Evolutionary conservation across 2,113 vertebrate species (phyloP).

Genomic region (Aspiorhynchus laticeps): DNA sequence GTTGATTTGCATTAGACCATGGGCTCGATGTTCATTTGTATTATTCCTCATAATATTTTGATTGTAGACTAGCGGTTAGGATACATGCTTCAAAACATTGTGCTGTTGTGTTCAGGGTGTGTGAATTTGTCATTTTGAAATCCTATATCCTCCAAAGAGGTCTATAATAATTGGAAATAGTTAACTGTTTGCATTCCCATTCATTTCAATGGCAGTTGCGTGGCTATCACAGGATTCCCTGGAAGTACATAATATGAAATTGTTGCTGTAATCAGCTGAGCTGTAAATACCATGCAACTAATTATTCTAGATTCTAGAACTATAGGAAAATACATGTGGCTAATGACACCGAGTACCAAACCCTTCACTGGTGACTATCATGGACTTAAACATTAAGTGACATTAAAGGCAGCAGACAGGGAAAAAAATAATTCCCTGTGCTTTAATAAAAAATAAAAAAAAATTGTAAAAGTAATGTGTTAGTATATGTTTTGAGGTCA

Average conservation of each 20-base stretch:
- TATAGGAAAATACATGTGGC: neutral
- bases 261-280: neutral
- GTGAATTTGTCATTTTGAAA: neutral
- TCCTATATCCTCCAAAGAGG: neutral
- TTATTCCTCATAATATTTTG: neutral
- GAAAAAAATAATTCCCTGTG: neutral
- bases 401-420: neutral
- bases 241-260: no score
- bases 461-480: no score
- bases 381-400: neutral
- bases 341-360: neutral
- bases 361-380: no score
- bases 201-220: neutral
- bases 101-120: neutral
- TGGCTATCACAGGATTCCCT: neutral
- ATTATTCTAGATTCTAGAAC: neutral
- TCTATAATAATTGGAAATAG: neutral
- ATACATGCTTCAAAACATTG: neutral
- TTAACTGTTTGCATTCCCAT: neutral
- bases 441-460: no score
- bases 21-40: neutral
- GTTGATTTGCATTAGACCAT: constrained; percentile 23
- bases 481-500: no score
- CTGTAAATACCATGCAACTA: neutral
- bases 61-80: neutral